Base-by-base conservation (phyloP, 2,888 invertebrate genomes). In the Drosophila vallismaia region DNA sequence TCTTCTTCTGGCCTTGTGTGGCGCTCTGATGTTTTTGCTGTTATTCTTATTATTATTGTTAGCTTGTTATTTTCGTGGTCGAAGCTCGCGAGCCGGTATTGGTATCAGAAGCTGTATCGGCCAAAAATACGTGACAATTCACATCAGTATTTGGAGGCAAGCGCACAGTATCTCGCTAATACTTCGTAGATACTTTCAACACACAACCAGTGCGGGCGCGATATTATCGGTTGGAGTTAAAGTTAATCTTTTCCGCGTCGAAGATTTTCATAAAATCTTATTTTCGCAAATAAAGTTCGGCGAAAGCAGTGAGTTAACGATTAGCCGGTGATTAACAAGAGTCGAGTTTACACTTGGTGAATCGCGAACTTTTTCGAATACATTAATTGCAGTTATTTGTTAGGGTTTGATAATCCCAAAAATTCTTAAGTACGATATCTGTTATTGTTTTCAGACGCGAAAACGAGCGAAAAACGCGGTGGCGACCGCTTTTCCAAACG, bases 1-100 rank as follows among this genome's bases (percentile, higher is more conserved):
- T 51, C 14, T 59, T 49, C 33, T 50, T n/a, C n/a, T 63, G 57
- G 54, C 63, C 53, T 42, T 42, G 42, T 19, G 14, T 2, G 42
- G 42, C 40, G 40, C n/a, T 42, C 40, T 42, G 42, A 14, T 33
- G n/a, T 36, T 36, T 46, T 24, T 46, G 53, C 9, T 51, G 59
- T 31, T n/a, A 8, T 4, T 12, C 38, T 33, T 33, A 14, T 26
- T 58, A 36, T 59, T 60, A 40, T 46, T 42, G 42, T 42, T 42
- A 19, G 12, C 19, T 42, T 42, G 42, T 42, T 59, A 54, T 48
- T 45, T 51, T 52, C 19, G 59, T 57, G 19, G 29, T 59, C 45
- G 36, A 58, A 42, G 19, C 42, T 19, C 42, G 42, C 42, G 42
- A 42, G 14, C 42, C 28, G 46, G 26, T n/a, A 36, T 36, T 36